Evolutionary conservation across 1,140 invertebrate genomes (phyloP).

Genomic region (Nilaparvata lugens): DNA sequence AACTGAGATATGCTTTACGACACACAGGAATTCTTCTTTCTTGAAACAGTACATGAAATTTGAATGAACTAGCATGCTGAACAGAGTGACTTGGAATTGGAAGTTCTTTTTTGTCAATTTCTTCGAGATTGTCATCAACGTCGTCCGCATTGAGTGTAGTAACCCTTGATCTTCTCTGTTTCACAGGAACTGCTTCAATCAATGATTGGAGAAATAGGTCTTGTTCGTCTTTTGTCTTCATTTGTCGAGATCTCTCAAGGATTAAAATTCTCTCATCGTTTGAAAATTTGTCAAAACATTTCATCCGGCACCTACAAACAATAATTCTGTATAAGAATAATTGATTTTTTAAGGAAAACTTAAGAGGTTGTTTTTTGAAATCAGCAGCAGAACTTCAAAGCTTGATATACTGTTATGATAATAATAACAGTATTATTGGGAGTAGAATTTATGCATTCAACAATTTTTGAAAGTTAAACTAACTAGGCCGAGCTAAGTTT

Average conservation of each 20-base stretch:
- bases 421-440: too few species aligned
- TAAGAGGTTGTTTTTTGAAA: too few species aligned
- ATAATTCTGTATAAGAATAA: too few species aligned
- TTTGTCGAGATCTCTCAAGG: background rate
- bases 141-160: too few species aligned
- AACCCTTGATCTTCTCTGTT: background rate
- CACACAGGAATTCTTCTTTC: background rate
- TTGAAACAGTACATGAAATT: background rate
- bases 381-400: too few species aligned
- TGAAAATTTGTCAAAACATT: background rate
- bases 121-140: background rate
- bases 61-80: background rate
- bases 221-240: background rate
- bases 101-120: background rate
- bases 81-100: background rate
- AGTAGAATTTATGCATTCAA: too few species aligned
- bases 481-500: too few species aligned
- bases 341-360: too few species aligned
- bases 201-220: background rate
- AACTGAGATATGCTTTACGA: background rate
- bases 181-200: background rate
- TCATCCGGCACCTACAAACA: background rate
- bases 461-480: too few species aligned
- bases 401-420: too few species aligned
- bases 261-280: background rate